phyloP scores from a whole-genome alignment of 2,113 vertebrate genomes.

The Dicrurus megarhynchus region DNA sequence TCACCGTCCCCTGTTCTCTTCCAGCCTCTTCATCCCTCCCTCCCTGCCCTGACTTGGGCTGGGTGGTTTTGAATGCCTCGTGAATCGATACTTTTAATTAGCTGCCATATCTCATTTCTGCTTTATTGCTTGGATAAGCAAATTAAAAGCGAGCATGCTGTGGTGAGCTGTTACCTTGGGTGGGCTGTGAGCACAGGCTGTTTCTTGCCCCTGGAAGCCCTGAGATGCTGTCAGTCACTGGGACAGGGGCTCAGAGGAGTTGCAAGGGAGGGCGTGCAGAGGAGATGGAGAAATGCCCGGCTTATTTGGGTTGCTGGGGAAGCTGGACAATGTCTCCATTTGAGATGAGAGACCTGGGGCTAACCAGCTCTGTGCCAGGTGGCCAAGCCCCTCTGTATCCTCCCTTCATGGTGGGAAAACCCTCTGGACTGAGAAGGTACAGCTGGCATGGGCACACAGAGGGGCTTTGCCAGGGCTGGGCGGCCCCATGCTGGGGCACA shows the following conservation, averaged over 20 bases:
- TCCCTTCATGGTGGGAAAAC: background rate
- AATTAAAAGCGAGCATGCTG: constrained; percentile 52
- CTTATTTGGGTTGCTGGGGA: background rate
- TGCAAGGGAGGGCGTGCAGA: background rate
- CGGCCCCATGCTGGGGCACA: background rate
- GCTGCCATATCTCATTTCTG: constrained; percentile 56
- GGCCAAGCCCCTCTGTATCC: background rate
- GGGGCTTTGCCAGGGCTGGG: background rate
- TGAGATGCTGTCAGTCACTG: background rate
- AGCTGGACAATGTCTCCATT: background rate
- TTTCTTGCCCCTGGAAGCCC: background rate
- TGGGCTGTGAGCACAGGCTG: constrained; percentile 33
- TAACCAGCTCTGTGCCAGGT: background rate
- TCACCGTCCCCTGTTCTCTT: background rate
- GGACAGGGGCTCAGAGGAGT: background rate
- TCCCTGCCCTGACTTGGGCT: background rate
- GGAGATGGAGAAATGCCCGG: background rate
- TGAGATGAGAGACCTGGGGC: background rate
- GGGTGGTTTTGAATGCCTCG: constrained; percentile 22
- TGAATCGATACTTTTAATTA: constrained; percentile 71
- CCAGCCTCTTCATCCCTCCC: background rate
- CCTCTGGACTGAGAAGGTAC: background rate
- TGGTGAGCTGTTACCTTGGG: background rate
- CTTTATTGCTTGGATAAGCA: constrained; percentile 60
- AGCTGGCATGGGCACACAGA: background rate